These are phyloP conservation scores for Allygus modestus DNA, from an alignment of 2,888 invertebrate genomes.

Conservation along the genomic window DNA sequence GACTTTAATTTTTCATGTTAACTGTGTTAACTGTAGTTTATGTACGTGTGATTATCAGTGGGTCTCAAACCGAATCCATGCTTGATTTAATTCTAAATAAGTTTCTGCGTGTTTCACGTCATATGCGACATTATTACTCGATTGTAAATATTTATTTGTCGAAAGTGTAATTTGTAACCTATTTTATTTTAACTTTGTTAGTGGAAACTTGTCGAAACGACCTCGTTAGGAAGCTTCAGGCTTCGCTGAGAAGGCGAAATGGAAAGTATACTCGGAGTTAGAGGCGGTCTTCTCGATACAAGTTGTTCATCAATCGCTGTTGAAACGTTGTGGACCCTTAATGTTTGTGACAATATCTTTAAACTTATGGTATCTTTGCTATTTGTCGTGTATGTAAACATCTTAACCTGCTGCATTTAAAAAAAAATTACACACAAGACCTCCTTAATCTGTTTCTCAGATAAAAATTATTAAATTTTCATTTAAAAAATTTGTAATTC, in stretches of 20 bases:
- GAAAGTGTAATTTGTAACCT: neutral
- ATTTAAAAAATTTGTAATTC: neutral
- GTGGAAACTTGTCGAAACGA: neutral
- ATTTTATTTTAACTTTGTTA: neutral
- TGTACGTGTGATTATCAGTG: constrained; percentile 44
- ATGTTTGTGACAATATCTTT: constrained; percentile 23
- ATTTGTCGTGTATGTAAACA: constrained; percentile 16
- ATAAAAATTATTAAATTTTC: neutral
- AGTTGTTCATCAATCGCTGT: constrained; percentile 8
- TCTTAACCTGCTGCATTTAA: neutral
- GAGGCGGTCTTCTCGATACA: neutral
- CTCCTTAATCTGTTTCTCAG: neutral
- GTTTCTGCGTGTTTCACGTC: constrained; percentile 50
- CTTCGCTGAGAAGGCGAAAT: neutral
- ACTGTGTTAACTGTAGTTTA: constrained; percentile 41
- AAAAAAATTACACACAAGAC: neutral
- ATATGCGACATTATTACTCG: neutral
- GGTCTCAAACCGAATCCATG: neutral
- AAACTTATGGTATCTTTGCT: constrained; percentile 15
- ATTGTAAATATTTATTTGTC: constrained; percentile 29
- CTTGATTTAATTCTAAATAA: neutral
- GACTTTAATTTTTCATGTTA: constrained; percentile 23
- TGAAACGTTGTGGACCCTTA: constrained; percentile 16
- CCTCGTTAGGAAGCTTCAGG: neutral
- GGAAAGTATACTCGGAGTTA: neutral